Evolutionary conservation across 2,113 vertebrate species (phyloP).

Genomic region (Manacus vitellinus): DNA sequence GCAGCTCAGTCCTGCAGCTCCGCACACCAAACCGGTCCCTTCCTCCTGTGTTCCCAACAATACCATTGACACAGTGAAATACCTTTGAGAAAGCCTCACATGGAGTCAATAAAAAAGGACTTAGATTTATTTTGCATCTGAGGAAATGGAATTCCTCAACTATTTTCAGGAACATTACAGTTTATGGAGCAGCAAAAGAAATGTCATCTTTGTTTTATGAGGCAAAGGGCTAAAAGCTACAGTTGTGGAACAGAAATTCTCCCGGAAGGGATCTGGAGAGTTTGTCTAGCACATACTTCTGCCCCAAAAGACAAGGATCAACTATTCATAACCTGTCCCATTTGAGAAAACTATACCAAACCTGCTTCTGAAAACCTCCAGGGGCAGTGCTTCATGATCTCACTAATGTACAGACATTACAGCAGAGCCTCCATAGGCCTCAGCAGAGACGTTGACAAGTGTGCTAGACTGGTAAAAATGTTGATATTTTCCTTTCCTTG

Average conservation of each 20-base stretch:
- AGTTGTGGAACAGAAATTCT: background rate
- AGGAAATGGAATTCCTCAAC: background rate
- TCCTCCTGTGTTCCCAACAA: background rate
- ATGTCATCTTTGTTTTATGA: background rate
- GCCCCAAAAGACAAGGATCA: background rate
- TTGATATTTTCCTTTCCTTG: background rate
- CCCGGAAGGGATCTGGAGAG: background rate
- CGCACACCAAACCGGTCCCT: background rate
- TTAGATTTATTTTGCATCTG: background rate
- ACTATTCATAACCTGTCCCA: background rate
- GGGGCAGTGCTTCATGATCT: background rate
- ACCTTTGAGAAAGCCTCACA: background rate
- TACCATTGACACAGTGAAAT: background rate
- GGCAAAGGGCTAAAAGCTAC: background rate
- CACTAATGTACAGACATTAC: background rate
- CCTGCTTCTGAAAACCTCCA: background rate
- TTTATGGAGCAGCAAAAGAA: background rate
- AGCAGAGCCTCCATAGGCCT: background rate
- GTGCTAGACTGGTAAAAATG: background rate
- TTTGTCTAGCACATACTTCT: rapidly evolving
- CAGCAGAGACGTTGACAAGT: background rate
- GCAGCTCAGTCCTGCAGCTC: background rate
- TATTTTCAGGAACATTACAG: background rate
- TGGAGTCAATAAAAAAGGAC: background rate
- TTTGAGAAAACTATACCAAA: background rate